Base-by-base conservation (phyloP, 2,113 vertebrate genomes). In the Spermophilus dauricus region DNA sequence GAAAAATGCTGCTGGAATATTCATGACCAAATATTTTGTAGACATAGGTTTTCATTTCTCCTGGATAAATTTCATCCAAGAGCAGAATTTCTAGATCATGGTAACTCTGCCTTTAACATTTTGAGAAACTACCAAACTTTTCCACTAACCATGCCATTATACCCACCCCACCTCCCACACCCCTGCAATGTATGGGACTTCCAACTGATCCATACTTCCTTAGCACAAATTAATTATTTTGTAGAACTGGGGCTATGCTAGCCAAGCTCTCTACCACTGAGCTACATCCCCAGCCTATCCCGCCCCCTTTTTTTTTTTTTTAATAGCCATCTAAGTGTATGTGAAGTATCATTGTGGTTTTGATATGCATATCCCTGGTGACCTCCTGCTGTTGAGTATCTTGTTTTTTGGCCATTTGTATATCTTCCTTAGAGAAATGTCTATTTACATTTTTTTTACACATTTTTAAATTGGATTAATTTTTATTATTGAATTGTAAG, bases 21-120 rank as follows among this genome's bases (percentile, higher is more conserved):
- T 61, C 32, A 17, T 17, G 13, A 13, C 16, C 32, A 69, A 69
- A 14, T 69, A 32, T 67, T 67, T 53, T 80, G 56, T 72, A 51
- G 70, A n/a, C n/a, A 2, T 48, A 48, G n/a, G 39, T 93, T 82
- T 56, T 81, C 65, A 34, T 93, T 89, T 94, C 63, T 83, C 61
- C 30, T 45, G 24, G 14, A 61, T 16, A 26, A 69, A 84, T 77
- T 67, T 56, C 48, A 56, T 4, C 24, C 28, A 37, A 48, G 45
- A 72, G 30, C 51, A 20, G 75, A 45, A 73, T 67, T 81, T 34
- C 67, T 70, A n/a, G 67, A 32, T 70, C 14, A 69, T 69, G 12
- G 30, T 32, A 34, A 34, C 32, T 69, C 32, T n/a, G 34, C 34
- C 67, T n/a, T 69, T 69, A 69, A 69, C 14, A 17, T 69, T 34